Conservation (phyloP, 2,797 vertebrate genomes). For the Lithobates sylvaticus region DNA sequence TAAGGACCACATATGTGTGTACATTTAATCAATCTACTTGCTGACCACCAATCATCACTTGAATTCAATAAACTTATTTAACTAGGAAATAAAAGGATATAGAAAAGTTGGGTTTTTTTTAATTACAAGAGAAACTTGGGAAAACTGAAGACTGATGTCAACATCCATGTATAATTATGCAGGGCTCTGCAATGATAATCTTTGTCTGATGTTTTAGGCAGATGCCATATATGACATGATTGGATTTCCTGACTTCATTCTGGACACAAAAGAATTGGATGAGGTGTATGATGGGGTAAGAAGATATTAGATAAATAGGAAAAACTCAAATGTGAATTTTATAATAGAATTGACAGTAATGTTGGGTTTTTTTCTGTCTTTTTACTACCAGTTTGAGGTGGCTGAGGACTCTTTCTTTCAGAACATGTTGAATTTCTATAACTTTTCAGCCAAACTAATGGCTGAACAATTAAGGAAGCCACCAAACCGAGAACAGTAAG, state of each 20-base stretch:
- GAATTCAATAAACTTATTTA: no score
- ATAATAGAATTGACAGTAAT: background rate
- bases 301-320: background rate
- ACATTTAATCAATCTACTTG: no score
- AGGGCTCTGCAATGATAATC: background rate
- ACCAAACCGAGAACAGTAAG: slow-evolving; percentile 97
- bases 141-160: background rate
- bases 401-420: slow-evolving; percentile 96
- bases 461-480: slow-evolving; percentile 95
- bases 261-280: slow-evolving; percentile 93
- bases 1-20: no score
- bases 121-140: no score
- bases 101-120: no score
- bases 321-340: background rate
- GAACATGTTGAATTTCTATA: slow-evolving; percentile 97
- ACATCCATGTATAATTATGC: background rate
- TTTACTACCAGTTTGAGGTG: slow-evolving; percentile 86
- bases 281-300: slow-evolving; percentile 96
- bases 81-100: no score
- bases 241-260: slow-evolving; percentile 96
- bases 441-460: slow-evolving; percentile 96
- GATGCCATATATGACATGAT: slow-evolving; percentile 98
- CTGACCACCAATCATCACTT: no score
- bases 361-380: slow-evolving; percentile 23
- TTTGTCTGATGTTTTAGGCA: slow-evolving; percentile 76